phyloP scores from a whole-genome alignment of 2,113 vertebrate species.

The Ahaetulla prasina region DNA sequence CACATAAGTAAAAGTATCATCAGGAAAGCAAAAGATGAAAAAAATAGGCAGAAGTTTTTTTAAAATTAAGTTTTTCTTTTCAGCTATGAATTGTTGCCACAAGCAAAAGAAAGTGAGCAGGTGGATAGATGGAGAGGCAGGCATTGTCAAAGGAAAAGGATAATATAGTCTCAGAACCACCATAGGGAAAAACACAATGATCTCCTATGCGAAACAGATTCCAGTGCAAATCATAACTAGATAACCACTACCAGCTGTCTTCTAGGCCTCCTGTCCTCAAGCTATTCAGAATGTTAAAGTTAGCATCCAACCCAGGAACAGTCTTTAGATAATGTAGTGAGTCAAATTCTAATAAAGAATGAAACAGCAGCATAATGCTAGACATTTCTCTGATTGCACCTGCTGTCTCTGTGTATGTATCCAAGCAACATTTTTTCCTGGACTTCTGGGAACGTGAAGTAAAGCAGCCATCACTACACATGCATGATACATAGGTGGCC shows the following conservation, averaged over 20 bases:
- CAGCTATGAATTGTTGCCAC: background rate
- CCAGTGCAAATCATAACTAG: background rate
- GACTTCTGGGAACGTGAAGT: background rate
- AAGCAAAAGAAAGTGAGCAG: background rate
- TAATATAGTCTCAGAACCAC: background rate
- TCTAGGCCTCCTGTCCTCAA: background rate
- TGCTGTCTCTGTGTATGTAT: background rate
- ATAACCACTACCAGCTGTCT: background rate
- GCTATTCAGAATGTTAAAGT: background rate
- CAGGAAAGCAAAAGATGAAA: background rate
- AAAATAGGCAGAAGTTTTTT: background rate
- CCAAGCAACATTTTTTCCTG: background rate
- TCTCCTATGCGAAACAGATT: background rate
- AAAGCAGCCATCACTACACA: background rate
- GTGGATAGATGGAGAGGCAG: background rate
- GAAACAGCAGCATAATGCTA: background rate
- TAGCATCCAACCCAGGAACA: background rate
- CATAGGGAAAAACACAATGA: background rate
- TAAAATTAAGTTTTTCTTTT: background rate
- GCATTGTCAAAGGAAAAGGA: background rate
- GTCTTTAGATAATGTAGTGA: background rate
- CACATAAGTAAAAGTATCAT: background rate
- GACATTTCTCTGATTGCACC: background rate
- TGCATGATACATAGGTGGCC: background rate
- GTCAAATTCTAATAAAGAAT: background rate